phyloP scores from a whole-genome alignment of 1,140 invertebrate species.

The Coptotermes formosanus region DNA sequence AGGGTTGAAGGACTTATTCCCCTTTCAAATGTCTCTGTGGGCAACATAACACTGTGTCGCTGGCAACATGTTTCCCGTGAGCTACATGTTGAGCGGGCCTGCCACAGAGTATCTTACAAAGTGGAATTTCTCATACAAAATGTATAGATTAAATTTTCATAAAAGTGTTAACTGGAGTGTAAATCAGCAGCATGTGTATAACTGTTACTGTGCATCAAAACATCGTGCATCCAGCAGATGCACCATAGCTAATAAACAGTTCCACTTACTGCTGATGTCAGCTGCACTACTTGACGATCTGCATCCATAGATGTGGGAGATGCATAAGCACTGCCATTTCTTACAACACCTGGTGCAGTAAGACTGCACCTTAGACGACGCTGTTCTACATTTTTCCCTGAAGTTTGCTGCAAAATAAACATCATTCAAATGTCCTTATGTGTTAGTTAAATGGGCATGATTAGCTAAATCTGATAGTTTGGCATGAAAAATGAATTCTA shows the following conservation, averaged over 20 bases:
- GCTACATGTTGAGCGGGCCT: too few relatives aligned
- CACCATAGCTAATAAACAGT: neutral
- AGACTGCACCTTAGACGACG: constrained; percentile 49
- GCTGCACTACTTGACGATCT: constrained; percentile 41
- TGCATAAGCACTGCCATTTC: constrained; percentile 38
- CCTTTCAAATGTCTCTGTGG: too few relatives aligned
- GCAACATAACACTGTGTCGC: too few relatives aligned
- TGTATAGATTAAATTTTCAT: too few relatives aligned
- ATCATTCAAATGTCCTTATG: neutral
- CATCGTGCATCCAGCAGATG: too few relatives aligned
- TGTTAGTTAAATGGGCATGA: neutral
- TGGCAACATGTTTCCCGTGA: too few relatives aligned
- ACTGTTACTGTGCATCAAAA: too few relatives aligned
- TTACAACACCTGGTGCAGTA: constrained; percentile 39
- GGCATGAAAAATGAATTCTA: neutral
- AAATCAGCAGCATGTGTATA: too few relatives aligned
- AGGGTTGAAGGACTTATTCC: too few relatives aligned
- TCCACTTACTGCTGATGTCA: constrained; percentile 45
- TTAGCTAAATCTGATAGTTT: neutral
- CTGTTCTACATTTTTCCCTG: constrained; percentile 48
- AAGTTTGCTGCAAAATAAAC: constrained; percentile 38
- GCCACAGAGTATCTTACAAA: too few relatives aligned
- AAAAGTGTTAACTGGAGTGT: too few relatives aligned
- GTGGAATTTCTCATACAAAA: too few relatives aligned
- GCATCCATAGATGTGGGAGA: constrained; percentile 36